Evolutionary conservation across 2,888 invertebrate species (phyloP), one percentile per base, ranked within the genome.

Genomic region (Pomacea canaliculata): DNA sequence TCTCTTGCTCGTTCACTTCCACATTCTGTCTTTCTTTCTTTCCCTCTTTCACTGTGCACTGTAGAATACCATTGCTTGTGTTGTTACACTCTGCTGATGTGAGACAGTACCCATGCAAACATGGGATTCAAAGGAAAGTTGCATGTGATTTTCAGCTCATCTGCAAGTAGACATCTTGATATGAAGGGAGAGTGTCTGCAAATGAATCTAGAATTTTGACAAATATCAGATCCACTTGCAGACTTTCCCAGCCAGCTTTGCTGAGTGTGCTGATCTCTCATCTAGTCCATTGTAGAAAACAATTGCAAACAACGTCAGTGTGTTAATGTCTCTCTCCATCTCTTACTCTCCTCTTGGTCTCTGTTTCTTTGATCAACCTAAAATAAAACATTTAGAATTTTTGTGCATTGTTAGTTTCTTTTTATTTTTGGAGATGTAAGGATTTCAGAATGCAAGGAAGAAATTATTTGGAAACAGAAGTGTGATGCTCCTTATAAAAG

Each of bases 361-460:
- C 56, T 76, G 71, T 71, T 66, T 71, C 70, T 71, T 71, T 71
- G 71, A 71, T 70, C 70, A 70, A 70, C 76, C 70, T 74, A 67
- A 59, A 74, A 74, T 74, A 74, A 74, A 74, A 74, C 74, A 74
- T 74, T 74, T 74, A 74, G 74, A 74, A 74, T 74, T 74, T 74
- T 74, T 59, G 59, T 59, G 51, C 8, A 37, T 67, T 60, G 49
- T 73, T n/a, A 10, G 48, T 46, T 46, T 59, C 23, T 23, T 60
- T 56, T 56, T 37, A 37, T 5, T 5, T 3, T 5, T 37, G 37
- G 51, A 56, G 16, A 56, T 56, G 51, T 16, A 13, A 56, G 51
- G 10, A 13, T 56, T 56, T 56, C 51, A 13, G 51, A 56, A 4
- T 49, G 23, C 13, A 49, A 65, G 65, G 65, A 51, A 49, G 49